Base-by-base conservation (phyloP, 2,113 vertebrate species). In the Podiceps cristatus region DNA sequence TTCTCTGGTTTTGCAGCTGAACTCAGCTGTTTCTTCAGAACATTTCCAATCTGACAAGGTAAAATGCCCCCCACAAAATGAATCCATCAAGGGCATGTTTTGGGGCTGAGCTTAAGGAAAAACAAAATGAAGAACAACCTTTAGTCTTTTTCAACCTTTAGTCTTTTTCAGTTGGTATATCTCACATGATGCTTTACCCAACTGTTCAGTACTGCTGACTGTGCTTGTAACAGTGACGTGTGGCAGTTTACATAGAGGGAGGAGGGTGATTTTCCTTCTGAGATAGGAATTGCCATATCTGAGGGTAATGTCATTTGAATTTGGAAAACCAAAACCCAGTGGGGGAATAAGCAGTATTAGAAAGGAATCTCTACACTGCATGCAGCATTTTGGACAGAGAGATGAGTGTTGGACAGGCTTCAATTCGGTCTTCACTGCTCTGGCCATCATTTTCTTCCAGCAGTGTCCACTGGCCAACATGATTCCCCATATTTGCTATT, bases 211-310 rank as follows among this genome's bases (percentile, higher is more conserved):
- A 3, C 31, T 63, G 63, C 82, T 83, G 64, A 47, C n/a, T 66
- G 52, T 83, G 53, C 74, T 66, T 2, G 0, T 23, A 44, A 35
- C 53, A 49, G 72, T 47, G 89, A 56, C 0, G 3, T 85, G 52
- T 74, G 4, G 2, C 64, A 52, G 69, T 96, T 95, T 96, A n/a
- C 91, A 75, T 58, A 90, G 50, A 93, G 85, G 90, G 90, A 93
- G 85, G 92, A 88, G 93, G 37, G 53, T 5, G 4, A 5, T 52
- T 95, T 83, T 49, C 33, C 17, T 72, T 69, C 59, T n/a, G 50
- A 71, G 78, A n/a, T 67, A 66, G 1, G 31, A 63, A 28, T 40
- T 82, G 27, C n/a, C 7, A 0, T 82, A 33, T 69, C 71, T 92
- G 88, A 89, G 55, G 59, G 23, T 49, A 72, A 69, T 24, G 49